Evolutionary conservation across 2,113 vertebrate species (phyloP).

Genomic region (Laticauda colubrina): DNA sequence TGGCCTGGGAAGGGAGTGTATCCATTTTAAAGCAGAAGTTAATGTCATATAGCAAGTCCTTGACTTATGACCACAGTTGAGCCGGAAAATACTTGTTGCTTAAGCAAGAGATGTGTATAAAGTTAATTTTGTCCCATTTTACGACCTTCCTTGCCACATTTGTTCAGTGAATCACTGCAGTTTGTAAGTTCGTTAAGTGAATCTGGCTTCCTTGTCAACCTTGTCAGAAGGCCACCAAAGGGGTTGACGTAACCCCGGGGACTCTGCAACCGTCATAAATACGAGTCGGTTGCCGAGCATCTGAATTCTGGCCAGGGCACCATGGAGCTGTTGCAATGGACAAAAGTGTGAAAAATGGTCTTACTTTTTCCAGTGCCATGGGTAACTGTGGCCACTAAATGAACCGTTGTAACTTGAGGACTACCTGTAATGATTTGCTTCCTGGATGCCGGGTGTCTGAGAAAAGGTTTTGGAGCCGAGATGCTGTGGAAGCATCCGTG

Average conservation of each 20-base stretch:
- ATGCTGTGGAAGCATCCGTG: not conserved
- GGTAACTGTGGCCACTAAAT: not conserved
- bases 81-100: not conserved
- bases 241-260: no score
- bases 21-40: not conserved
- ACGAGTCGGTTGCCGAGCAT: not conserved
- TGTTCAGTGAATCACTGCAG: no score
- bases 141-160: not conserved
- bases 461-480: not conserved
- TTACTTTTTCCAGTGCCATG: not conserved
- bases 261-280: not conserved
- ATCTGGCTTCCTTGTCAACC: not conserved
- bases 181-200: not conserved
- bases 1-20: not conserved
- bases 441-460: not conserved
- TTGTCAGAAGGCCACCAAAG: not conserved
- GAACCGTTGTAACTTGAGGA: not conserved
- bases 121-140: not conserved
- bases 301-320: not conserved
- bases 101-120: not conserved
- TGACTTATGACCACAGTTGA: not conserved
- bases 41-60: no score
- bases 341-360: not conserved
- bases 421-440: not conserved
- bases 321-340: not conserved